These are phyloP conservation scores for Protophormia terraenovae DNA, from an alignment of 2,888 invertebrate species.

Conservation along the genomic window DNA sequence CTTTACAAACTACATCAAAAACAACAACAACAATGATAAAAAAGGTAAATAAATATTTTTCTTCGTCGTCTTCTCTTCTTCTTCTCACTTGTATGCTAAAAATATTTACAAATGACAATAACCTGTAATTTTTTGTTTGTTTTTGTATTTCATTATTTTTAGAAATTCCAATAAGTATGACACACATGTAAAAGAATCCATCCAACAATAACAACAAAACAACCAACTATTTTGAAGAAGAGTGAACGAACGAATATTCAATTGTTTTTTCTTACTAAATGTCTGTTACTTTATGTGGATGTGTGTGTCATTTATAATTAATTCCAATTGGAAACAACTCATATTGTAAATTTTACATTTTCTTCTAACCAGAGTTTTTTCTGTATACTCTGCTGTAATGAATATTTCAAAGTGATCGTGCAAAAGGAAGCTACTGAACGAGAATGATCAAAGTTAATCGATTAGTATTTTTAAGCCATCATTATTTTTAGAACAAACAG, in stretches of 20 bases:
- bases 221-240: neutral
- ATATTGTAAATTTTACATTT: neutral
- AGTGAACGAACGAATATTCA: neutral
- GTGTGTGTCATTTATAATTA: conserved; percentile 35
- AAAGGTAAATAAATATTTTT: conserved; percentile 17
- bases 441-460: conserved; percentile 3
- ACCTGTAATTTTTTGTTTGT: conserved; percentile 46
- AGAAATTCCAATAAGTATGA: conserved; percentile 56
- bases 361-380: neutral
- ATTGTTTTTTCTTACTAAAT: conserved; percentile 25
- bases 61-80: neutral
- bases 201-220: conserved; percentile 33
- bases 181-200: conserved; percentile 55
- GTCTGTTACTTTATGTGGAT: conserved; percentile 28
- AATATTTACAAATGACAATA: conserved; percentile 52
- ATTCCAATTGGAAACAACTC: conserved; percentile 11
- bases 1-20: neutral
- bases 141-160: neutral
- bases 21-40: neutral
- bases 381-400: neutral
- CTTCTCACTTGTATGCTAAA: conserved; percentile 32
- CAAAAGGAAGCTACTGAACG: conserved; percentile 22
- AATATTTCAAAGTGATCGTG: conserved; percentile 15
- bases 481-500: conserved; percentile 44
- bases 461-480: conserved; percentile 35